phyloP scores from a whole-genome alignment of 2,888 invertebrate species.

The Hypena proboscidalis region DNA sequence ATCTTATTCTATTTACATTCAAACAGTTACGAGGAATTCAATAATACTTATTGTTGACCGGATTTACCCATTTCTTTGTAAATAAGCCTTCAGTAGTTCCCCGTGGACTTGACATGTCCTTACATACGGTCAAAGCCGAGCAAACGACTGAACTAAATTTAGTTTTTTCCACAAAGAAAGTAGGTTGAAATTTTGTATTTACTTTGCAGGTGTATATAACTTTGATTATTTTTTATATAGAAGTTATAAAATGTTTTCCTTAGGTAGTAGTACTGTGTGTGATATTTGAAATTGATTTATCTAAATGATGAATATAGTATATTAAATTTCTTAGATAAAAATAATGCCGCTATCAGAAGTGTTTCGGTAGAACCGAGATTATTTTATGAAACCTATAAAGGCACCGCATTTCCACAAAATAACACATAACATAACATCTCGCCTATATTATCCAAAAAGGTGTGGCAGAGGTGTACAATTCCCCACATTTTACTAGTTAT shows the following conservation, averaged over 20 bases:
- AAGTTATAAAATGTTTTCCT: not conserved
- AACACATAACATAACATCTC: too few relatives aligned
- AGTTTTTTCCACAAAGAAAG: slow-evolving; percentile 2
- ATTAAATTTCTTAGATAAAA: too few relatives aligned
- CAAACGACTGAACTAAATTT: slow-evolving; percentile 15
- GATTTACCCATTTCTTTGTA: slow-evolving; percentile 3
- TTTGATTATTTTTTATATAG: not conserved
- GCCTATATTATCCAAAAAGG: too few relatives aligned
- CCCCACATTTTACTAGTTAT: too few relatives aligned
- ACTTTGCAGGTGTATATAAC: not conserved
- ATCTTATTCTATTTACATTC: slow-evolving; percentile 6
- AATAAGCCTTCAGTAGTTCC: slow-evolving; percentile 10
- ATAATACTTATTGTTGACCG: slow-evolving; percentile 6
- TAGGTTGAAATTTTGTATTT: slow-evolving; percentile 1
- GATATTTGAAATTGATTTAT: too few relatives aligned
- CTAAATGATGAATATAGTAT: too few relatives aligned
- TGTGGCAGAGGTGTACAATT: too few relatives aligned
- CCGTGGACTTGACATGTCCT: slow-evolving; percentile 3
- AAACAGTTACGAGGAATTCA: slow-evolving; percentile 5
- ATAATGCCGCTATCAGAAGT: too few relatives aligned
- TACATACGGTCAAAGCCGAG: slow-evolving; percentile 8
- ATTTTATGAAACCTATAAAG: too few relatives aligned
- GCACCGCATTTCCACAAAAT: too few relatives aligned
- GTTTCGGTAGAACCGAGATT: too few relatives aligned
- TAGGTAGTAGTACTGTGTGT: too few relatives aligned